Conservation (phyloP, 2,797 vertebrate species). For the Percopsis omiscomaycus region DNA sequence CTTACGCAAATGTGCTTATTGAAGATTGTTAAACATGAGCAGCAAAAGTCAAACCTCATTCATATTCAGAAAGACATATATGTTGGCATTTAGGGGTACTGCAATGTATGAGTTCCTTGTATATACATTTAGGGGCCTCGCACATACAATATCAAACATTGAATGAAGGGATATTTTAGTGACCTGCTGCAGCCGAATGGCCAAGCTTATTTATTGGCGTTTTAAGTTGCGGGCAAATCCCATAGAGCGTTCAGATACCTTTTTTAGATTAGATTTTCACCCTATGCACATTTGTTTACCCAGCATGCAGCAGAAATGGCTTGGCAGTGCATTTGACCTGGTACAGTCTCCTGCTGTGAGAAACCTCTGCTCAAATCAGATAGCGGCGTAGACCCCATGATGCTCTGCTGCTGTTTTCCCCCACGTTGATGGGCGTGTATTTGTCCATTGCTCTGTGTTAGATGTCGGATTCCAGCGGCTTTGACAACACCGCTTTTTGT, state of each 20-base stretch:
- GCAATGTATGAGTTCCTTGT: not conserved
- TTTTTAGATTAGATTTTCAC: no score
- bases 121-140: not conserved
- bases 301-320: not conserved
- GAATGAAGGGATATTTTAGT: no score
- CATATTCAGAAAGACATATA: slow-evolving; percentile 10
- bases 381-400: slow-evolving; percentile 28
- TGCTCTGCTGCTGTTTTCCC: slow-evolving; percentile 35
- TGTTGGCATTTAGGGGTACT: slow-evolving; percentile 2
- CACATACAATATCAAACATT: not conserved
- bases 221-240: not conserved
- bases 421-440: slow-evolving; percentile 15
- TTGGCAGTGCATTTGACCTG: slow-evolving; percentile 20
- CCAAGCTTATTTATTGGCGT: not conserved
- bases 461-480: slow-evolving; percentile 74
- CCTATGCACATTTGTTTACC: not conserved
- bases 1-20: slow-evolving; percentile 26
- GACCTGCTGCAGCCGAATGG: no score
- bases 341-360: slow-evolving; percentile 21
- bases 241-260: not conserved
- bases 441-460: slow-evolving; percentile 77
- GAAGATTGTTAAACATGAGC: slow-evolving; percentile 15
- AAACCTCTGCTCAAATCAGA: slow-evolving; percentile 42
- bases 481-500: slow-evolving; percentile 72
- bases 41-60: slow-evolving; percentile 9